A percentile compares a stretch with the other conserved stretches of the same genome.
Conservation (phyloP, 2,888 invertebrate genomes). For the Volucella bombylans region DNA sequence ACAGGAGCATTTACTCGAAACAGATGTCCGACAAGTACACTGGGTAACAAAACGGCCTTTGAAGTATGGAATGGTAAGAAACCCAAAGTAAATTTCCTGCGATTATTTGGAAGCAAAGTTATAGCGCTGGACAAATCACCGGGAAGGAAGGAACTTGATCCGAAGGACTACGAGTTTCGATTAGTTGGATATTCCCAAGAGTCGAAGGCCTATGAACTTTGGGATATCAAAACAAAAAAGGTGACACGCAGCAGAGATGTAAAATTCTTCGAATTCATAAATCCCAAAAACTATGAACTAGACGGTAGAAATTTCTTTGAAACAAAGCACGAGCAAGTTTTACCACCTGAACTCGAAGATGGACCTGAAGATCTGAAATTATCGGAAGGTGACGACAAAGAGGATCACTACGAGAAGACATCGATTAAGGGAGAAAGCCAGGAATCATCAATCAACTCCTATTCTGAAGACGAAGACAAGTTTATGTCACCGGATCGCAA, state of each 20-base stretch:
- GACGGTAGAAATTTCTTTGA: neutral
- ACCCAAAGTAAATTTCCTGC: conserved; percentile 29
- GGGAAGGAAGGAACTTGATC: conserved; percentile 29
- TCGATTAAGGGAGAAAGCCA: neutral
- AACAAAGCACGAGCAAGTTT: neutral
- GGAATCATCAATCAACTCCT: neutral
- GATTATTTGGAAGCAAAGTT: conserved; percentile 41
- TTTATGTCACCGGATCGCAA: neutral
- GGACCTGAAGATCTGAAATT: neutral
- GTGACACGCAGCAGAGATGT: conserved; percentile 23
- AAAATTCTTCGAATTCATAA: conserved; percentile 23
- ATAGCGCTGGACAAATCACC: conserved; percentile 30
- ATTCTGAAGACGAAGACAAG: neutral
- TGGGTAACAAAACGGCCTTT: conserved; percentile 21
- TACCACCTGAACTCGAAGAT: neutral
- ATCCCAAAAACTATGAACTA: neutral
- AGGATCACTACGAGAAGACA: neutral
- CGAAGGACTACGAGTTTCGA: conserved; percentile 34
- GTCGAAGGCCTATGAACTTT: conserved; percentile 49
- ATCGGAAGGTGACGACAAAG: neutral
- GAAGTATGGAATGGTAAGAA: conserved; percentile 36
- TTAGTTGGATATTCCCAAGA: conserved; percentile 51
- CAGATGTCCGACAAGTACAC: conserved; percentile 28
- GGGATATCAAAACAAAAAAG: conserved; percentile 23
- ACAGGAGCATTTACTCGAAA: conserved; percentile 70